Evolutionary conservation across 2,797 vertebrate genomes (phyloP).

Genomic region (Rachycentron canadum): DNA sequence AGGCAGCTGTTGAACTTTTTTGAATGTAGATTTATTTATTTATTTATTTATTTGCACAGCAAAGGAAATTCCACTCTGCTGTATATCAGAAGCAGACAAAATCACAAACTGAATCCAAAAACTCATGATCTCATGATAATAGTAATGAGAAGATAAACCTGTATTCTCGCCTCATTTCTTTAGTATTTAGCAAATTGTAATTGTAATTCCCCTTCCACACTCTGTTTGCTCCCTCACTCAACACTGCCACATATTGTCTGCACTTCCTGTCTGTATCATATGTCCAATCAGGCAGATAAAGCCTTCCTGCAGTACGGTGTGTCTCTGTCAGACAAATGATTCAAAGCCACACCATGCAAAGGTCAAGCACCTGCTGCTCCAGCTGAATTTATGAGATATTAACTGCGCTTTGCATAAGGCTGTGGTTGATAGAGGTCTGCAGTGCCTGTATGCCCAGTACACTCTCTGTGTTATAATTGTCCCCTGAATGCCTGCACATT

Average conservation of each 20-base stretch:
- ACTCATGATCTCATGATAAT: too few relatives aligned
- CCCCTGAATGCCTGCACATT: not conserved
- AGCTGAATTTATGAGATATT: conserved; percentile 19
- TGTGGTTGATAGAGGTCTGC: not conserved
- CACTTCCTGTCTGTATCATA: conserved; percentile 3
- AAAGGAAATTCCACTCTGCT: not conserved
- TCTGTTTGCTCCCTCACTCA: not conserved
- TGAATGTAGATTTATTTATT: not conserved
- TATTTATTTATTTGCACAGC: too few relatives aligned
- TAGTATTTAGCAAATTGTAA: not conserved
- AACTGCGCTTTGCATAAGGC: conserved; percentile 57
- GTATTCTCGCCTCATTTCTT: not conserved
- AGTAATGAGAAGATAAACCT: not conserved
- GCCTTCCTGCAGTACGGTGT: not conserved
- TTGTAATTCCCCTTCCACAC: not conserved
- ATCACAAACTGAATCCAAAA: too few relatives aligned
- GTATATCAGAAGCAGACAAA: not conserved
- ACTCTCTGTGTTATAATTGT: not conserved
- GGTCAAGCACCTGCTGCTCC: conserved; percentile 21
- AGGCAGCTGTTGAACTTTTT: not conserved
- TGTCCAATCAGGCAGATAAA: conserved; percentile 18
- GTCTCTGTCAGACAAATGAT: not conserved
- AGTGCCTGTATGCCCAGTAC: not conserved
- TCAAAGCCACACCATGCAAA: conserved; percentile 26
- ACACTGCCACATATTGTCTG: not conserved